Percentiles rank a stretch among this genome's conserved stretches.
Conservation (phyloP, 2,797 vertebrate genomes). For the Aselliscus stoliczkanus region DNA sequence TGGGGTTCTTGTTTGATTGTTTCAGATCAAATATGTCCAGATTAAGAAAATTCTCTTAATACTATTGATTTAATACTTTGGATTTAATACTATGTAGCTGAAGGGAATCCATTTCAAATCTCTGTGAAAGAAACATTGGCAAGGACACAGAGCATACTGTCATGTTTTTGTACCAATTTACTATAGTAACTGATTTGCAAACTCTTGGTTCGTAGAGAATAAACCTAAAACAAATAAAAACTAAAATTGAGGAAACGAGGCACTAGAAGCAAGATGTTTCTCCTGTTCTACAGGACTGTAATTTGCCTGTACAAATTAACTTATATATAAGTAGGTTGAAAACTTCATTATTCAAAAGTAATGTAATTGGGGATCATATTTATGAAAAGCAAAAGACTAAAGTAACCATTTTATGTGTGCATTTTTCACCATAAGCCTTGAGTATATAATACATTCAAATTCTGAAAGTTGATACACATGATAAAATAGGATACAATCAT, state of each 20-base stretch:
- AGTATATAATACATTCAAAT: background rate
- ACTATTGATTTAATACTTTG: background rate
- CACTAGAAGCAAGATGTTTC: background rate
- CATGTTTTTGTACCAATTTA: background rate
- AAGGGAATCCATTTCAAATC: background rate
- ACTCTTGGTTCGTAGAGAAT: background rate
- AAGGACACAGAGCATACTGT: background rate
- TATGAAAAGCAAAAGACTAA: slow-evolving; percentile 27
- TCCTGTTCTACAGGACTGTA: background rate
- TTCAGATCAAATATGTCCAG: background rate
- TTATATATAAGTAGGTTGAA: background rate
- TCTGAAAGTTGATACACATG: background rate
- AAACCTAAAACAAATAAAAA: background rate
- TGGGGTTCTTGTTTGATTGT: background rate
- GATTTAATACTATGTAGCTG: background rate
- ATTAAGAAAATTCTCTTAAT: background rate
- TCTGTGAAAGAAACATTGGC: background rate
- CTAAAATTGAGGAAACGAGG: background rate
- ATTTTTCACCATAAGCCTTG: background rate
- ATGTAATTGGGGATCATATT: background rate
- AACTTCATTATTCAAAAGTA: background rate
- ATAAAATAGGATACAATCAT: background rate
- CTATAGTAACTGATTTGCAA: background rate
- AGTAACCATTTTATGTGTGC: background rate
- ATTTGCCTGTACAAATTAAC: background rate